Evolutionary conservation across 2,888 invertebrate species (phyloP).

Genomic region (Pyrrhosoma nymphula): DNA sequence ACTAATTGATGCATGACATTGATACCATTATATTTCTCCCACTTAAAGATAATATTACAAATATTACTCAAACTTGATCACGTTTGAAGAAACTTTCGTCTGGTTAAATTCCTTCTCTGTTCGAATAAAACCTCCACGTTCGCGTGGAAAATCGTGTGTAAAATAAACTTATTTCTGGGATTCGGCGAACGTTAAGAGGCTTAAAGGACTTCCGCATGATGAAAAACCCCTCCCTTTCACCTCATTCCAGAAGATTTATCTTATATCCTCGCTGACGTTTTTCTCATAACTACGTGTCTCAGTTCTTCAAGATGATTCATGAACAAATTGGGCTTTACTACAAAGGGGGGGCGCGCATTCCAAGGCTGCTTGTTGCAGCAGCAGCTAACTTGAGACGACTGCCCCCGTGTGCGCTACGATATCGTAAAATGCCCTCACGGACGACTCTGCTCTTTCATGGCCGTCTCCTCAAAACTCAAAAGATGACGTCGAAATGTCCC

Average conservation of each 20-base stretch:
- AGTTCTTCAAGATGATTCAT: background rate
- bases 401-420: too few species aligned
- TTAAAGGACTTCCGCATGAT: background rate
- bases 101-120: too few species aligned
- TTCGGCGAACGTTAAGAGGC: background rate
- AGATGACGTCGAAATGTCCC: too few species aligned
- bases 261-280: background rate
- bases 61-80: too few species aligned
- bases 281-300: background rate
- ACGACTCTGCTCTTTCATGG: background rate
- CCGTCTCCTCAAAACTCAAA: background rate
- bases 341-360: too few species aligned
- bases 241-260: background rate
- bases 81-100: too few species aligned
- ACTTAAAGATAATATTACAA: too few species aligned
- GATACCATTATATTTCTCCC: too few species aligned
- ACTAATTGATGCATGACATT: too few species aligned
- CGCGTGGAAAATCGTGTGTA: too few species aligned
- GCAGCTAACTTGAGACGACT: too few species aligned
- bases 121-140: background rate
- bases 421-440: background rate
- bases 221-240: background rate
- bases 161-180: background rate
- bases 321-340: background rate
- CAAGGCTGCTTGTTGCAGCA: too few species aligned